A percentile compares a stretch with the other conserved stretches of the same genome.
Conservation (phyloP, 2,888 invertebrate species). For the Noctuana brunneofusca region DNA sequence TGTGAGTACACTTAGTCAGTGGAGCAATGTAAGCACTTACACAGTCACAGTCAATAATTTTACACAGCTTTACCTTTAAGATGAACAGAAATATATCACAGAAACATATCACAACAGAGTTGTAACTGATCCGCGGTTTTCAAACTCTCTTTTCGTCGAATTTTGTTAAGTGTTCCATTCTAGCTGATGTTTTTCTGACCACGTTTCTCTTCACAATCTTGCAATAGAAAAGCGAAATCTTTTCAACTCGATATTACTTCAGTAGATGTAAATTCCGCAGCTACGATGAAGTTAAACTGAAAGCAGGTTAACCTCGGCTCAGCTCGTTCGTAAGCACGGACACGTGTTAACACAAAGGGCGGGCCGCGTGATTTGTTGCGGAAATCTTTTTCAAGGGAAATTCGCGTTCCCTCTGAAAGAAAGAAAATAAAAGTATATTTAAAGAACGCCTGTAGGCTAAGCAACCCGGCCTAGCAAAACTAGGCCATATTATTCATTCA, state of each 20-base stretch:
- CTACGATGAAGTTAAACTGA: not conserved
- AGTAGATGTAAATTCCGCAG: not conserved
- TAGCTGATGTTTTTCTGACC: too few relatives aligned
- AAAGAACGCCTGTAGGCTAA: not conserved
- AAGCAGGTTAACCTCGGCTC: not conserved
- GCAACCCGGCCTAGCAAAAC: not conserved
- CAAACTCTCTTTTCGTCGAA: too few relatives aligned
- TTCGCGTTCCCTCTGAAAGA: not conserved
- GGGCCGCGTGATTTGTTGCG: not conserved
- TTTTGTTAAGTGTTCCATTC: too few relatives aligned
- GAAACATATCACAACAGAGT: not conserved
- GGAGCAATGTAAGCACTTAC: not conserved
- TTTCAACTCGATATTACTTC: not conserved
- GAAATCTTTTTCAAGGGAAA: not conserved
- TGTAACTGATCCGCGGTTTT: not conserved
- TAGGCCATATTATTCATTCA: too few relatives aligned
- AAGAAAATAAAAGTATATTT: not conserved
- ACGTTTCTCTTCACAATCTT: not conserved
- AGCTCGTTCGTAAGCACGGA: not conserved
- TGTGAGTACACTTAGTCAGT: not conserved
- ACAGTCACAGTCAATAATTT: slow-evolving; percentile 8
- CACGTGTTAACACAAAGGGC: not conserved
- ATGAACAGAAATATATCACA: not conserved
- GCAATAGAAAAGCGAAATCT: not conserved
- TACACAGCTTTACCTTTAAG: not conserved